Percentiles rank a stretch among this genome's conserved stretches.
Conservation (phyloP, 2,888 invertebrate species). For the Parapristionchus giblindavisi region DNA sequence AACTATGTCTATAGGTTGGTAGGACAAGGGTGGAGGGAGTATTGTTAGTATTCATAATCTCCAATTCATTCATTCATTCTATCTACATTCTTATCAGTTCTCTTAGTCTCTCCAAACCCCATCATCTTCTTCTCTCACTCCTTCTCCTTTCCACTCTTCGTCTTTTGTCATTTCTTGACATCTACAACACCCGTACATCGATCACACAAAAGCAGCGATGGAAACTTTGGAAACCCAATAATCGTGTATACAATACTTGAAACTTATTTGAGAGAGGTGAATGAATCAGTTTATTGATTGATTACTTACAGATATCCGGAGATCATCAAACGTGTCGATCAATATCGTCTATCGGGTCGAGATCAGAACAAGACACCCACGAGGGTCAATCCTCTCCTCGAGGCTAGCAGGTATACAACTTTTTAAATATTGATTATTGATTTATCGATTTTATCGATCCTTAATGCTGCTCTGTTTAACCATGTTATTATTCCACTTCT, state of each 20-base stretch:
- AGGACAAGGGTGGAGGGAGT: neutral
- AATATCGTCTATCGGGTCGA: slow-evolving; percentile 8
- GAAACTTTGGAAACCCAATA: neutral
- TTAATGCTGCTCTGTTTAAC: too few species aligned
- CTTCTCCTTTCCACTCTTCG: neutral
- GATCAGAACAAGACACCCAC: slow-evolving; percentile 31
- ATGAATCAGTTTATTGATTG: too few species aligned
- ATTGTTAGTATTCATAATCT: neutral
- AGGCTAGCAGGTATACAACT: slow-evolving; percentile 7
- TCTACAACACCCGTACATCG: too few species aligned
- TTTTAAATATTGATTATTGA: neutral
- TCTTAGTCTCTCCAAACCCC: neutral
- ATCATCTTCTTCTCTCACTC: neutral
- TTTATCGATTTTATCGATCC: neutral
- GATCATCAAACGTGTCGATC: slow-evolving; percentile 6
- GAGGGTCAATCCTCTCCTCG: slow-evolving; percentile 24
- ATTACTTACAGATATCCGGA: neutral
- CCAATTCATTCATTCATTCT: too few species aligned
- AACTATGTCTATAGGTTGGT: too few species aligned
- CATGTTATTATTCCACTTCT: too few species aligned
- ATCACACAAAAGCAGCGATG: too few species aligned
- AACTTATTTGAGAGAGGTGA: too few species aligned
- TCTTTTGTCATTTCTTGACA: neutral
- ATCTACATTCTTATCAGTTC: neutral
- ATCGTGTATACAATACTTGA: neutral